These are phyloP conservation scores for Gulo gulo DNA, from an alignment of 2,113 vertebrate genomes.

Conservation along the genomic window DNA sequence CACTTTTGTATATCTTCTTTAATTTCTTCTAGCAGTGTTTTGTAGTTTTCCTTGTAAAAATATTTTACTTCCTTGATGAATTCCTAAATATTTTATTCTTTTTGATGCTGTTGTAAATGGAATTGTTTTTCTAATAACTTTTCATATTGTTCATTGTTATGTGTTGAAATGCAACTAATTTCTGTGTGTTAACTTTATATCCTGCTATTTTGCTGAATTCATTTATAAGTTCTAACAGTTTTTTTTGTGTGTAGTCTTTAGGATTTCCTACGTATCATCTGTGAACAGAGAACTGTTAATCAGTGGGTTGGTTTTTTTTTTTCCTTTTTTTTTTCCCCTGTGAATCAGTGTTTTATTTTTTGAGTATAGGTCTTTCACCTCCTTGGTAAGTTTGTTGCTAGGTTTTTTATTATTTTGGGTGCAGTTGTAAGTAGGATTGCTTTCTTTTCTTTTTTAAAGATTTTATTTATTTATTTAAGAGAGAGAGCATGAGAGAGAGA, in stretches of 20 bases:
- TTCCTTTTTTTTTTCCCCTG: no score
- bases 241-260: not conserved
- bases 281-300: not conserved
- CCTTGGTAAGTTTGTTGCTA: not conserved
- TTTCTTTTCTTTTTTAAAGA: not conserved
- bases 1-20: not conserved
- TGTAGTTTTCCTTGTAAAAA: not conserved
- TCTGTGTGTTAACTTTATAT: not conserved
- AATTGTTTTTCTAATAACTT: not conserved
- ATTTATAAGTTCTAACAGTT: not conserved
- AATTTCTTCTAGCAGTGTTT: not conserved
- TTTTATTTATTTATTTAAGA: not conserved
- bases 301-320: not conserved
- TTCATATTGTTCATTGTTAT: not conserved
- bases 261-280: not conserved
- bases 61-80: not conserved
- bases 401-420: not conserved
- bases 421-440: not conserved
- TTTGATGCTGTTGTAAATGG: not conserved
- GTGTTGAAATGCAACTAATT: not conserved
- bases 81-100: not conserved
- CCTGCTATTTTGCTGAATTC: not conserved
- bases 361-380: not conserved
- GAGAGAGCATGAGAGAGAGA: no score
- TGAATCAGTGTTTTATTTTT: not conserved